Conservation (phyloP, 2,113 vertebrate genomes). For the Malaclemys terrapin region DNA sequence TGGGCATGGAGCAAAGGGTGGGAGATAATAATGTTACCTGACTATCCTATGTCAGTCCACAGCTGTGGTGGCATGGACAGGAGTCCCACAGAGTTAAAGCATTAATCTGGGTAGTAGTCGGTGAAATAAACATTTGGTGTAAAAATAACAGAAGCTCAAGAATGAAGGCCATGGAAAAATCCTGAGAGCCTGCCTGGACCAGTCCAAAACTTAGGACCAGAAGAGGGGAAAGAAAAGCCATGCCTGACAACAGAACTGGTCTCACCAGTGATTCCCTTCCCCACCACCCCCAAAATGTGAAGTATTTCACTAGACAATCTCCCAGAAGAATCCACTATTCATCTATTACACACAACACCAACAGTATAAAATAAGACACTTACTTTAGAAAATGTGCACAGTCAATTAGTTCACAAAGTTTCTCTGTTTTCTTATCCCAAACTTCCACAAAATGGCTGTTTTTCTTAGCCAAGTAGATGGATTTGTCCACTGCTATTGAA, state of each 20-base stretch:
- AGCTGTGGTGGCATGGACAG: no score
- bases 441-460: conserved; percentile 91
- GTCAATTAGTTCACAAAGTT: conserved; percentile 89
- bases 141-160: background rate
- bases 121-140: background rate
- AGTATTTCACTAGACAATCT: background rate
- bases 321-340: background rate
- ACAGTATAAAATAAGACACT: conserved; percentile 28
- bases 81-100: background rate
- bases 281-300: background rate
- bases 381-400: conserved; percentile 91
- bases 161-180: background rate
- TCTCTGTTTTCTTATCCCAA: conserved; percentile 93
- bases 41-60: background rate
- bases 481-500: conserved; percentile 90
- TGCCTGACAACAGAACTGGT: background rate
- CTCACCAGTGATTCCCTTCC: background rate
- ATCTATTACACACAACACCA: background rate
- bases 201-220: background rate
- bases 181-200: background rate
- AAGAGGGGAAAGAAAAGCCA: background rate
- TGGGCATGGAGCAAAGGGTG: background rate
- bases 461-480: conserved; percentile 91
- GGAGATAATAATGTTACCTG: background rate
- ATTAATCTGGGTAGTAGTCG: background rate